Conservation (phyloP, 1,140 invertebrate species). For the Anastatus disparis region DNA sequence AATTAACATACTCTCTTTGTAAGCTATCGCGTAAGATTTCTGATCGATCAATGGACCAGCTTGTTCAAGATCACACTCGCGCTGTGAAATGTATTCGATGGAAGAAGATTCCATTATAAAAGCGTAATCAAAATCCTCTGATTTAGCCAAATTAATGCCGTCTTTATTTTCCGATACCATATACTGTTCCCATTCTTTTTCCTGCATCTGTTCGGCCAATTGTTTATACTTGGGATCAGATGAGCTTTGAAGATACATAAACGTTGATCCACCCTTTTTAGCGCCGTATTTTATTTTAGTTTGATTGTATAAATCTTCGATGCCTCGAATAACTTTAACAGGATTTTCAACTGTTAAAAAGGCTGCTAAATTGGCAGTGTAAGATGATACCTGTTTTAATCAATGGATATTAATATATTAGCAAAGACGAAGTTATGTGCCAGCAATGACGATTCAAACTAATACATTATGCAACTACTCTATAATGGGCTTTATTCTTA, state of each 20-base stretch:
- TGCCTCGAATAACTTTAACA: conserved; percentile 84
- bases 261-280: conserved; percentile 81
- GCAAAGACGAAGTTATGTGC: too few species aligned
- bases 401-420: too few species aligned
- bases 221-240: conserved; percentile 76
- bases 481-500: too few species aligned
- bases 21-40: conserved; percentile 87
- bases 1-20: conserved; percentile 81
- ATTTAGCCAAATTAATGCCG: conserved; percentile 73
- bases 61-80: conserved; percentile 81
- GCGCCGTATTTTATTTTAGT: conserved; percentile 83
- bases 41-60: conserved; percentile 82
- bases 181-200: conserved; percentile 65
- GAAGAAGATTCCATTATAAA: conserved; percentile 88
- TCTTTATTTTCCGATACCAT: conserved; percentile 78
- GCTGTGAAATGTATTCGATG: conserved; percentile 82
- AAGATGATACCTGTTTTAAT: too few species aligned
- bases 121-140: conserved; percentile 73
- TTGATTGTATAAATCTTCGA: conserved; percentile 73
- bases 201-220: conserved; percentile 82
- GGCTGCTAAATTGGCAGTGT: conserved; percentile 94
- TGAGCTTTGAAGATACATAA: conserved; percentile 81
- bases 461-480: too few species aligned
- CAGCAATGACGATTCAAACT: too few species aligned
- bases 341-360: conserved; percentile 89